phyloP scores from a whole-genome alignment of 2,888 invertebrate genomes.

The Dione juno region DNA sequence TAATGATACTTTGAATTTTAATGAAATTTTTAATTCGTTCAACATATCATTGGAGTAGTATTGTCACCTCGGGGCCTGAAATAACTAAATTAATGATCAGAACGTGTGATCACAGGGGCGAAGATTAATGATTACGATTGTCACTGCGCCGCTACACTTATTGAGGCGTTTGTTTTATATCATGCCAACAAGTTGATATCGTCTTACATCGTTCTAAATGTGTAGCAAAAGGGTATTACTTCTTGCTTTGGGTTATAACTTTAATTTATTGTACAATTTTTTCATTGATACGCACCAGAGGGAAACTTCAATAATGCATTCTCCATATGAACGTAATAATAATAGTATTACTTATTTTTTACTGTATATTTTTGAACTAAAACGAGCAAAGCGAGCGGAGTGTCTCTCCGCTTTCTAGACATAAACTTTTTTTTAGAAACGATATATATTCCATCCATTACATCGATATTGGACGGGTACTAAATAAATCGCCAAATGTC shows the following conservation, averaged over 20 bases:
- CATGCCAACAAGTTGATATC: conserved; percentile 18
- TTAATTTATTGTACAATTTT: too few species aligned
- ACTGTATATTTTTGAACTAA: too few species aligned
- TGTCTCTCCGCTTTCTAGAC: too few species aligned
- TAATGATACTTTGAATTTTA: conserved; percentile 19
- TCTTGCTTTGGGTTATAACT: background rate
- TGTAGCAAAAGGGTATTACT: background rate
- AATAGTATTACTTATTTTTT: too few species aligned
- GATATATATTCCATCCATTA: background rate
- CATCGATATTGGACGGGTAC: conserved; percentile 36
- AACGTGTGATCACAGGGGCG: conserved; percentile 60
- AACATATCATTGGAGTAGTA: conserved; percentile 46
- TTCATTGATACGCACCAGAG: too few species aligned
- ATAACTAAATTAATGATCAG: conserved; percentile 69
- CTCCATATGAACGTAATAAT: too few species aligned
- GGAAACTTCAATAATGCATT: too few species aligned
- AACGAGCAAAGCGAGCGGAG: too few species aligned
- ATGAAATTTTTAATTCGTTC: conserved; percentile 49
- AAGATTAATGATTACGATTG: conserved; percentile 54
- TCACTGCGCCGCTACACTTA: conserved; percentile 42
- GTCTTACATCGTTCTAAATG: conserved; percentile 18
- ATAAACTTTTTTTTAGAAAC: background rate
- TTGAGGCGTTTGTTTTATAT: conserved; percentile 40
- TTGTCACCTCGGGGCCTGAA: conserved; percentile 51
- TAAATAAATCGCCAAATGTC: conserved; percentile 49